phyloP scores from a whole-genome alignment of 2,113 vertebrate species.

The Austrofundulus limnaeus region DNA sequence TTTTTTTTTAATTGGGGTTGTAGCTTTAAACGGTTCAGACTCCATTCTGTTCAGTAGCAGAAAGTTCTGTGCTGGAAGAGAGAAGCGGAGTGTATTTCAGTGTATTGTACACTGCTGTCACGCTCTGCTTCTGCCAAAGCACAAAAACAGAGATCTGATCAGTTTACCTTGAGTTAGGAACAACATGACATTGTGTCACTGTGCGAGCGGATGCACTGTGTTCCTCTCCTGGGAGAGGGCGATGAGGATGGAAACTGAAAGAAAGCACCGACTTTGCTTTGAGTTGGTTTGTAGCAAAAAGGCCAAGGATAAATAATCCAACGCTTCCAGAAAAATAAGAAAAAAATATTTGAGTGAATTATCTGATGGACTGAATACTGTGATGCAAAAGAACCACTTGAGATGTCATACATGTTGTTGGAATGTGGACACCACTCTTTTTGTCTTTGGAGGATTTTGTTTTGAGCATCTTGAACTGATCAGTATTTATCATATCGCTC shows the following conservation, averaged over 20 bases:
- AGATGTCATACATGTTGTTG: slow-evolving; percentile 28
- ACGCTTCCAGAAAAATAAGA: slow-evolving; percentile 58
- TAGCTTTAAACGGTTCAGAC: background rate
- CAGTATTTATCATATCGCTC: slow-evolving; percentile 15
- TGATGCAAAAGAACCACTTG: slow-evolving; percentile 46
- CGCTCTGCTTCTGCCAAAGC: slow-evolving; percentile 57
- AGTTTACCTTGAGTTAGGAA: slow-evolving; percentile 60
- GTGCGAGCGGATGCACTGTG: slow-evolving; percentile 27
- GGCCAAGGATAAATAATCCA: slow-evolving; percentile 31
- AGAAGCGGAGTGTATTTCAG: slow-evolving; percentile 12
- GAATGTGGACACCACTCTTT: slow-evolving; percentile 6
- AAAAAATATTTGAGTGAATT: slow-evolving; percentile 1
- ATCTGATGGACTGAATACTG: slow-evolving; percentile 57
- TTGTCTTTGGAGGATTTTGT: slow-evolving; percentile 19
- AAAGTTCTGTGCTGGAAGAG: slow-evolving; percentile 6
- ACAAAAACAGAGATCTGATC: slow-evolving; percentile 51
- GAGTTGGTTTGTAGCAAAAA: slow-evolving; percentile 47
- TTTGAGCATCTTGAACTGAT: slow-evolving; percentile 25
- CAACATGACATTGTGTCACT: slow-evolving; percentile 49
- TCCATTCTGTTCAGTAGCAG: slow-evolving; percentile 31
- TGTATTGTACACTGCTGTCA: slow-evolving; percentile 18
- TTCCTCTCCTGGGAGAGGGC: slow-evolving; percentile 1
- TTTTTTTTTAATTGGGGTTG: too few relatives aligned
- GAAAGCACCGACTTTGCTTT: slow-evolving; percentile 12
- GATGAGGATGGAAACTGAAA: background rate